Conservation (phyloP, 2,113 vertebrate species). For the Glareola pratincola region DNA sequence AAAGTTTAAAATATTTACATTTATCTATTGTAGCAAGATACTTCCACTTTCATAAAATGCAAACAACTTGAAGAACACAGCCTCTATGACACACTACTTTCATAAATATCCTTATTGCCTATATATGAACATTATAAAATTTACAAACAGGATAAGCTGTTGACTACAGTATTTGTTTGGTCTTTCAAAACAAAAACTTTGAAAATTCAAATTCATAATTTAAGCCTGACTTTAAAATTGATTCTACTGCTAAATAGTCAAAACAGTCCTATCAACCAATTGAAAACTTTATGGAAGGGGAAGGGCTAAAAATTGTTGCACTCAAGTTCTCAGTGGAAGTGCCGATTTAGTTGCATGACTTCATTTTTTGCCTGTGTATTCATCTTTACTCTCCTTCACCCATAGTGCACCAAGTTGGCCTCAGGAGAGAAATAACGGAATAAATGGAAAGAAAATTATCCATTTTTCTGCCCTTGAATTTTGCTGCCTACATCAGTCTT, state of each 20-base stretch:
- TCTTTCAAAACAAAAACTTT: not conserved
- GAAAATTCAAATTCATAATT: not conserved
- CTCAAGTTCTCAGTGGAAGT: not conserved
- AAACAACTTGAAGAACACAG: not conserved
- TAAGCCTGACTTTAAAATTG: not conserved
- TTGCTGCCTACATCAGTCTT: not conserved
- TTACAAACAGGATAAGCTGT: not conserved
- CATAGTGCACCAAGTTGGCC: not conserved
- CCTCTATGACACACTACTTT: not conserved
- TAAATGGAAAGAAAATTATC: not conserved
- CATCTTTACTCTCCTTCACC: not conserved
- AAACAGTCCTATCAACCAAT: not conserved
- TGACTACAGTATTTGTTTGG: not conserved
- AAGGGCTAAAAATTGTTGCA: not conserved
- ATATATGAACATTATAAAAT: not conserved
- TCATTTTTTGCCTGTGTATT: not conserved
- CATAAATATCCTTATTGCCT: not conserved
- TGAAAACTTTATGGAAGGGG: not conserved
- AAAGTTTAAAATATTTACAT: not conserved
- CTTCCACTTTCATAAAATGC: not conserved
- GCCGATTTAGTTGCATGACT: not conserved
- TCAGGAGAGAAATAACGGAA: not conserved
- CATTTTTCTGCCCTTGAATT: not conserved
- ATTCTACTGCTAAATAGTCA: not conserved
- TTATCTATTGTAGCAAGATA: not conserved